A percentile compares a stretch with the other conserved stretches of the same genome.
phyloP scores from a whole-genome alignment of 2,888 invertebrate species.

The Diogma glabrata region DNA sequence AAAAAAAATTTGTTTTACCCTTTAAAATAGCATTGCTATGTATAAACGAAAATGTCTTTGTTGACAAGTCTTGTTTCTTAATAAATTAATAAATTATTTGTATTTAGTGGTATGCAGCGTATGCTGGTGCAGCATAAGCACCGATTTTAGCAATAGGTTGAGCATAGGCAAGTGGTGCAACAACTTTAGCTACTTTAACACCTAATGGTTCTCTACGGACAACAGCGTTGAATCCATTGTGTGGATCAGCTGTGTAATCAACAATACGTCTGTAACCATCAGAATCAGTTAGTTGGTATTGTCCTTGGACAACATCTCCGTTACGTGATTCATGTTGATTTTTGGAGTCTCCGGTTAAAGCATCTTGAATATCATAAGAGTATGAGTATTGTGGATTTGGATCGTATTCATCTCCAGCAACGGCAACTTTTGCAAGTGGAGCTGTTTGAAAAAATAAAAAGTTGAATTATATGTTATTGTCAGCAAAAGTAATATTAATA shows the following conservation, averaged over 20 bases:
- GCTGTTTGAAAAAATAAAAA: no score
- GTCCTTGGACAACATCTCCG: conserved; percentile 44
- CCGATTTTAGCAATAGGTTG: conserved; percentile 13
- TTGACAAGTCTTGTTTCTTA: no score
- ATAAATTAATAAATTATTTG: no score
- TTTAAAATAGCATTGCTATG: no score
- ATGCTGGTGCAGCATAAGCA: conserved; percentile 12
- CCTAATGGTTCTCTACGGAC: conserved; percentile 40
- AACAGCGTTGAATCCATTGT: conserved; percentile 46
- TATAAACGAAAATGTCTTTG: no score
- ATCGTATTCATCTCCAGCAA: conserved; percentile 36
- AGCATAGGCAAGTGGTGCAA: conserved; percentile 16
- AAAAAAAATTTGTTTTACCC: no score
- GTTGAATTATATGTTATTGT: no score
- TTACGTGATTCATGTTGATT: conserved; percentile 42
- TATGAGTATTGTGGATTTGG: conserved; percentile 44
- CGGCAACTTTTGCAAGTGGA: conserved; percentile 19
- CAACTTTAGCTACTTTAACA: conserved; percentile 28
- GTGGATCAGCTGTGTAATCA: conserved; percentile 45
- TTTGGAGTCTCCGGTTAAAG: conserved; percentile 43
- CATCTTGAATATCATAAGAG: conserved; percentile 43
- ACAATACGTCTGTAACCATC: conserved; percentile 44
- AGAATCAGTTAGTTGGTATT: conserved; percentile 42
- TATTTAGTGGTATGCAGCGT: no score
- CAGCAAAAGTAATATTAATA: no score